Base-by-base conservation (phyloP, 1,140 invertebrate species). In the Calephelis nemesis region DNA sequence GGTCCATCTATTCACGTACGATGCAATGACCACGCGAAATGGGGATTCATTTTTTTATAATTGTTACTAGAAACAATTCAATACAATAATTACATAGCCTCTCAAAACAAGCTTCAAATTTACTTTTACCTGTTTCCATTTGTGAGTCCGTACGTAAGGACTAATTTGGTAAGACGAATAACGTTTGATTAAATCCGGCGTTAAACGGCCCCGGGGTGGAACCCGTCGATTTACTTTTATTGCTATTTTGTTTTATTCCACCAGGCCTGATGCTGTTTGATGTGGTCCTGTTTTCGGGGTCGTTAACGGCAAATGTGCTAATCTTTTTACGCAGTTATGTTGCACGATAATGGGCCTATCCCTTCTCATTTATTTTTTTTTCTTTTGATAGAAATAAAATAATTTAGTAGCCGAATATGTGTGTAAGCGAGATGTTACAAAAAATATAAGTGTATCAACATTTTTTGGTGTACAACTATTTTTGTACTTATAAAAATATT, bases 161-260 rank as follows among this genome's bases (percentile, higher is more conserved):
- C 77, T 86, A 88, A 88, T 90, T 90, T 88, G 79, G 83, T 87
- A 86, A 88, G 87, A 87, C 86, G 82, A 88, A 88, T 88, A 88
- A 88, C 81, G 82, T 88, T 88, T 88, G 85, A 90, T 88, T 89
- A 88, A 85, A 88, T 87, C 83, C 83, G 81, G 81, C 86, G 80
- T 83, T 82, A 81, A 78, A 73, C 75, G 74, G 73, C 72, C 74
- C 77, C 58, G 72, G 80, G 80, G 71, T 75, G 72, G 78, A 73
- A 69, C 75, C 78, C 75, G 84, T 84, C 86, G 84, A 90, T 90
- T 84, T 87, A 84, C 83, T 87, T 90, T 88, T 83, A 88, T 89
- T 85, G 82, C 85, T 87, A 87, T 87, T 89, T 85, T 81, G 86
- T 88, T 90, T 89, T 87, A 86, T 87, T 86, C 77, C 79, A 71